Percentiles rank a stretch among this genome's conserved stretches.
These are phyloP conservation scores for Julus scandinavius DNA, from an alignment of 2,888 invertebrate species.

Conservation along the genomic window DNA sequence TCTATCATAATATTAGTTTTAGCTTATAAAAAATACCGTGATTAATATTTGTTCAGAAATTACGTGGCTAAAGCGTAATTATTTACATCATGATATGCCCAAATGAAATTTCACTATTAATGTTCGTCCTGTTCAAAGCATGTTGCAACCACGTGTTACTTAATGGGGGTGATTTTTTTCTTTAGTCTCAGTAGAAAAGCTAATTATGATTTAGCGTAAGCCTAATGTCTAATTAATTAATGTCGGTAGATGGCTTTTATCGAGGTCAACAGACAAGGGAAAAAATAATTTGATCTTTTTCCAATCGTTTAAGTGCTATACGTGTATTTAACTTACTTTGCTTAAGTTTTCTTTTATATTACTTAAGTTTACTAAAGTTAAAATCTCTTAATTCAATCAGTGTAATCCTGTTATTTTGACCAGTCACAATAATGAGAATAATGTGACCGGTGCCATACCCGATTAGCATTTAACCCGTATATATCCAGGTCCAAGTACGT, in stretches of 20 bases:
- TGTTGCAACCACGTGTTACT: slow-evolving; percentile 13
- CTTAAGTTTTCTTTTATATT: too few relatives aligned
- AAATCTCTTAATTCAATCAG: too few relatives aligned
- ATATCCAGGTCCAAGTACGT: too few relatives aligned
- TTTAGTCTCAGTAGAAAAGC: neutral
- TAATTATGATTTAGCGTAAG: slow-evolving; percentile 4
- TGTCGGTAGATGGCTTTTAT: neutral
- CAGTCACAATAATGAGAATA: too few relatives aligned
- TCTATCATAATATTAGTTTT: too few relatives aligned
- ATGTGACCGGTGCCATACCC: too few relatives aligned
- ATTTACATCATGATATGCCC: neutral
- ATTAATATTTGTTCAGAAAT: too few relatives aligned
- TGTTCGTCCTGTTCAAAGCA: neutral
- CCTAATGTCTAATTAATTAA: slow-evolving; percentile 13
- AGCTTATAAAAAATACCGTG: too few relatives aligned
- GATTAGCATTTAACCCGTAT: too few relatives aligned
- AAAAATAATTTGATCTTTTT: neutral
- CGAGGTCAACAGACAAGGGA: neutral
- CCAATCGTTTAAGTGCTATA: neutral
- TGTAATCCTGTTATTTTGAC: too few relatives aligned
- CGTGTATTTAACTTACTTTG: neutral
- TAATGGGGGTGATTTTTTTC: neutral
- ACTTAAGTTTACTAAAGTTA: too few relatives aligned
- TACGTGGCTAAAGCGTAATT: neutral
- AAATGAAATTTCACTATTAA: neutral